These are phyloP conservation scores for Corydoras sp. DNA, from an alignment of 2,113 vertebrate genomes.

Conservation along the genomic window DNA sequence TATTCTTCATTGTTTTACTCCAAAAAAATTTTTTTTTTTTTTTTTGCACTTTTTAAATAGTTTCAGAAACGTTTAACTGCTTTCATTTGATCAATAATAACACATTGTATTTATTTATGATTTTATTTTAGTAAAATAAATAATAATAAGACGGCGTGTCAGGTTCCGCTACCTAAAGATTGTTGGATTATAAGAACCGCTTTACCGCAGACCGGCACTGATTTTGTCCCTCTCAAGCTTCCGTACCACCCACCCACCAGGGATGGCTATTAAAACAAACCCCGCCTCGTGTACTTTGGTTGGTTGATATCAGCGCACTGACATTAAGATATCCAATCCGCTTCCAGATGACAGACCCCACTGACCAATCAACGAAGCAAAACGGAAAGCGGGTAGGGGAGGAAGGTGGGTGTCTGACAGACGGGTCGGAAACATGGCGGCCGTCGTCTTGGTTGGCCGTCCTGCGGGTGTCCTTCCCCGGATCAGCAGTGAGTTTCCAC, in stretches of 20 bases:
- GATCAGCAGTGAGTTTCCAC: slow-evolving; percentile 60
- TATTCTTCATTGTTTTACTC: no score
- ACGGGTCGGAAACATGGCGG: slow-evolving; percentile 60
- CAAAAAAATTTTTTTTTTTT: no score
- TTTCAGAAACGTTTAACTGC: no score
- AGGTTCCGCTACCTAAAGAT: no score
- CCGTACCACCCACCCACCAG: slow-evolving; percentile 44
- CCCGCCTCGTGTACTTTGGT: not conserved
- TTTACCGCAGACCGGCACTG: no score
- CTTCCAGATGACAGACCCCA: no score
- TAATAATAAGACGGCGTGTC: no score
- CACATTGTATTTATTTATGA: no score
- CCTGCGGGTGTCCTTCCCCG: slow-evolving; percentile 68
- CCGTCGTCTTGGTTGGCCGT: slow-evolving; percentile 57
- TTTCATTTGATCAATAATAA: no score
- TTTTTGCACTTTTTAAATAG: no score
- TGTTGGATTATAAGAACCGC: not conserved
- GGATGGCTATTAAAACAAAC: not conserved
- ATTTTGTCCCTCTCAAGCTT: slow-evolving; percentile 34
- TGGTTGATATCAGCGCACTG: not conserved
- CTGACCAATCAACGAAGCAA: not conserved
- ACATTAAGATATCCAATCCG: not conserved
- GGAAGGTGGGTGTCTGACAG: not conserved
- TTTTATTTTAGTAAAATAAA: no score
- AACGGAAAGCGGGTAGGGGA: slow-evolving; percentile 4